Evolutionary conservation across 2,888 invertebrate genomes (phyloP).

Genomic region (Aporophyla nigra): DNA sequence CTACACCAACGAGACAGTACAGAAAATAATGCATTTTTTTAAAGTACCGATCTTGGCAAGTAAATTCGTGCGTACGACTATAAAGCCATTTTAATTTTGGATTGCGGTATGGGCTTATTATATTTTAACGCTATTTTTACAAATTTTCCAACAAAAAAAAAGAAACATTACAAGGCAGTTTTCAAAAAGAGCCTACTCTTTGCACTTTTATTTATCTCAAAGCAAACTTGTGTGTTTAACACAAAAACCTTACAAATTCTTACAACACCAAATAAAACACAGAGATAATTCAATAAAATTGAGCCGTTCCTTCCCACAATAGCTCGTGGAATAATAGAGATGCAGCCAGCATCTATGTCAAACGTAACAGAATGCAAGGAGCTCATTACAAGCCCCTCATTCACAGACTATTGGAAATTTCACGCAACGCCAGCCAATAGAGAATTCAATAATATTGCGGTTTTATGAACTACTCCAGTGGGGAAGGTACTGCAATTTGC

Average conservation of each 20-base stretch:
- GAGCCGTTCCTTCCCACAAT: conserved; percentile 8
- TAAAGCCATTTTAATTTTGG: too few species aligned
- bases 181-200: not conserved
- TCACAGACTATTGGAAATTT: conserved; percentile 70
- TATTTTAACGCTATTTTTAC: not conserved
- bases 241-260: not conserved
- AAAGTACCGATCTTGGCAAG: too few species aligned
- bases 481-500: conserved; percentile 20
- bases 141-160: too few species aligned
- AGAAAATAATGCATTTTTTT: too few species aligned
- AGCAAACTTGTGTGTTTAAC: too few species aligned
- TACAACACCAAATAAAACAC: not conserved
- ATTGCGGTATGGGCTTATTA: not conserved
- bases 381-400: conserved; percentile 61
- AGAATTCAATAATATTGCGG: conserved; percentile 58
- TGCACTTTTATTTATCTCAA: not conserved
- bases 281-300: not conserved
- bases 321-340: conserved; percentile 21
- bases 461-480: conserved; percentile 47
- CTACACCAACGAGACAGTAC: too few species aligned
- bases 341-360: conserved; percentile 35
- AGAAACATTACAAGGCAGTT: too few species aligned
- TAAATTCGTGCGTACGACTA: too few species aligned
- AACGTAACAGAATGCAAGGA: conserved; percentile 45
- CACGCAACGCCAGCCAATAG: conserved; percentile 43